These are phyloP conservation scores for Gallinago paraguaiae DNA, from an alignment of 2,113 vertebrate species.

Conservation along the genomic window DNA sequence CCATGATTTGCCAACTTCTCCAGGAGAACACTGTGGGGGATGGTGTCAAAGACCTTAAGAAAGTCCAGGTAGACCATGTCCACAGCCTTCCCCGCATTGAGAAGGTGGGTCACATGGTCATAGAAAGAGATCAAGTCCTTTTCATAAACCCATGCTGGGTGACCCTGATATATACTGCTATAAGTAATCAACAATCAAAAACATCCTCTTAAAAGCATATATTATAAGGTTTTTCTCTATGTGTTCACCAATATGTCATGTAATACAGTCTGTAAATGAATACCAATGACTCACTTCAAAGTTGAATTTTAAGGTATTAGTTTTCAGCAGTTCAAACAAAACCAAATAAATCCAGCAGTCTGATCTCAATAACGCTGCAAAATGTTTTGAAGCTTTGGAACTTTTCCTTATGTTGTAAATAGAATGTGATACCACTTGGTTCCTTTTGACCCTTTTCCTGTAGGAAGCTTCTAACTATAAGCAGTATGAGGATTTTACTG, in stretches of 20 bases:
- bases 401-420: not conserved
- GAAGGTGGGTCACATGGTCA: no score
- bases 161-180: not conserved
- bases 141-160: no score
- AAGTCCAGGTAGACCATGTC: no score
- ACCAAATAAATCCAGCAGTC: not conserved
- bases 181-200: not conserved
- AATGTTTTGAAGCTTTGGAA: not conserved
- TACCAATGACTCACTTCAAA: not conserved
- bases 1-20: no score
- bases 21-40: no score
- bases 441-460: not conserved
- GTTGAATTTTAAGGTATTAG: not conserved
- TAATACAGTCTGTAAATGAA: not conserved
- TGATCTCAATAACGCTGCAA: not conserved
- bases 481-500: not conserved
- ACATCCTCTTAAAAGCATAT: not conserved
- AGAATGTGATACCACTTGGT: not conserved
- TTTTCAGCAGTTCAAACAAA: not conserved
- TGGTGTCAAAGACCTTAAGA: no score
- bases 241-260: not conserved
- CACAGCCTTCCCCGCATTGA: no score
- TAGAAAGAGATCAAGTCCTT: no score
- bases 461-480: not conserved
- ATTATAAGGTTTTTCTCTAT: not conserved